Evolutionary conservation across 1,140 invertebrate species (phyloP).

Genomic region (Venturia canescens): DNA sequence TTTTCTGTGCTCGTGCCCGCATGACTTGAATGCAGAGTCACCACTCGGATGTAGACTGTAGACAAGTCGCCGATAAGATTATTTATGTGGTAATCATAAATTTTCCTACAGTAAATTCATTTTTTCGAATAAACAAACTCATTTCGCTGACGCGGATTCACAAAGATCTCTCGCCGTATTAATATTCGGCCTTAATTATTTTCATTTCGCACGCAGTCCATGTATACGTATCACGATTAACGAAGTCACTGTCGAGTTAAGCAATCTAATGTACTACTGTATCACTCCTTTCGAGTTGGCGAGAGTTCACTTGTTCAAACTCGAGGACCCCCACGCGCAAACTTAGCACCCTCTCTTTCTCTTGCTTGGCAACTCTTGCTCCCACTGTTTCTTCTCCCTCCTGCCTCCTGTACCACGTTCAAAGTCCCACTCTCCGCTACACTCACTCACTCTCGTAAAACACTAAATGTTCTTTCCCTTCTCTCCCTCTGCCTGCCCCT

Average conservation of each 20-base stretch:
- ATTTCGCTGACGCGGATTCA: no score
- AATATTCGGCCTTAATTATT: neutral
- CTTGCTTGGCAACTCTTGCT: neutral
- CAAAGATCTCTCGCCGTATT: neutral
- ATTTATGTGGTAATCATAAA: no score
- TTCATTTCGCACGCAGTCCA: neutral
- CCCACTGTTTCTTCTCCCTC: constrained; percentile 9
- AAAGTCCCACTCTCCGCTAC: neutral
- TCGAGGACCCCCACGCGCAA: neutral
- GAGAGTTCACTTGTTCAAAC: neutral
- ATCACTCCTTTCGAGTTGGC: neutral
- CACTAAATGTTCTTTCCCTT: neutral
- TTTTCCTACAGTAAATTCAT: no score
- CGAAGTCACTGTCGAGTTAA: neutral
- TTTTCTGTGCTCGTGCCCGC: neutral
- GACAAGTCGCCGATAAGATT: no score
- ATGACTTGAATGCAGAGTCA: neutral
- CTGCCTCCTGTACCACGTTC: neutral
- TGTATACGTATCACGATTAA: neutral
- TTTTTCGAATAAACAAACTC: no score
- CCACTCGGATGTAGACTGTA: neutral
- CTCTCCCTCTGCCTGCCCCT: neutral
- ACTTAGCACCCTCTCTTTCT: neutral
- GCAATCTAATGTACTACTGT: neutral
- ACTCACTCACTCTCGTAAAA: neutral